A percentile compares a stretch with the other conserved stretches of the same genome.
Evolutionary conservation across 1,140 invertebrate genomes (phyloP).

Genomic region (Drosophila nigrodunni): DNA sequence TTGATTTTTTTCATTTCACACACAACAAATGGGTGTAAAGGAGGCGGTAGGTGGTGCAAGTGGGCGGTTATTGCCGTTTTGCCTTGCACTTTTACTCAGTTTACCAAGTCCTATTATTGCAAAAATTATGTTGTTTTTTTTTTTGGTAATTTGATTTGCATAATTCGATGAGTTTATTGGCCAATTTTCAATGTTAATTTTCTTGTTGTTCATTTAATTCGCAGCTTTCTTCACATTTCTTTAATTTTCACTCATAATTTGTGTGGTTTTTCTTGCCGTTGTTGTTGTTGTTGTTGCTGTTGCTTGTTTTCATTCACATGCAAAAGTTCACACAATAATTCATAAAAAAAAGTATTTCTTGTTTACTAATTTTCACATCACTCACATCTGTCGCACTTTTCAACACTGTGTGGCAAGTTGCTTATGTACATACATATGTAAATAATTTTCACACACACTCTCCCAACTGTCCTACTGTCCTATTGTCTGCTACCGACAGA

Average conservation of each 20-base stretch:
- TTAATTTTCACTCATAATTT: slow-evolving; percentile 55
- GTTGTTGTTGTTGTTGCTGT: slow-evolving; percentile 53
- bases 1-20: slow-evolving; percentile 31
- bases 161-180: slow-evolving; percentile 26
- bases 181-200: slow-evolving; percentile 27
- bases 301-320: slow-evolving; percentile 73
- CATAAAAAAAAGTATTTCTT: slow-evolving; percentile 57
- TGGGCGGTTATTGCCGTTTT: slow-evolving; percentile 20
- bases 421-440: slow-evolving; percentile 15
- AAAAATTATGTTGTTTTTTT: slow-evolving; percentile 20
- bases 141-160: slow-evolving; percentile 38
- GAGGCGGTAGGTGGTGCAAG: not conserved
- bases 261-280: slow-evolving; percentile 26
- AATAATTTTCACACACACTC: slow-evolving; percentile 3
- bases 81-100: slow-evolving; percentile 36
- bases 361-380: slow-evolving; percentile 52
- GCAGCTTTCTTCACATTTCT: slow-evolving; percentile 61
- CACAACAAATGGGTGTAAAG: slow-evolving; percentile 12
- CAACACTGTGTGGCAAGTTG: slow-evolving; percentile 65
- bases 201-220: slow-evolving; percentile 3
- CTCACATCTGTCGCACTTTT: slow-evolving; percentile 55
- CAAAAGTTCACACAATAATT: slow-evolving; percentile 81
- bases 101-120: slow-evolving; percentile 10
- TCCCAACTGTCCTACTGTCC: slow-evolving; percentile 11
- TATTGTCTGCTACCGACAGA: not conserved